phyloP scores from a whole-genome alignment of 2,888 invertebrate species.

The Zele albiditarsus region DNA sequence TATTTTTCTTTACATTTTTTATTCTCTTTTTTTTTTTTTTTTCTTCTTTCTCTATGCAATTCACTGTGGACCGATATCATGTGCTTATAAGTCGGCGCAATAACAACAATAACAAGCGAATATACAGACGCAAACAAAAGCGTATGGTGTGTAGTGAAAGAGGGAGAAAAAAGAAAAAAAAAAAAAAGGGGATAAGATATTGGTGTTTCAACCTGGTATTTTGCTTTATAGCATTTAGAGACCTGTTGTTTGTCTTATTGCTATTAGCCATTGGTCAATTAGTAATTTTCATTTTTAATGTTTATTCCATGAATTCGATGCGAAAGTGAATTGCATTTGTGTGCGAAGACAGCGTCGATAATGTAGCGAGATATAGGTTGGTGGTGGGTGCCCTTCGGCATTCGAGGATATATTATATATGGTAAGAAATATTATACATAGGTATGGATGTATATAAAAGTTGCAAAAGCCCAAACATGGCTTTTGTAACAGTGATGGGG shows the following conservation, averaged over 20 bases:
- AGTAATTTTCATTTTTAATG: slow-evolving; percentile 72
- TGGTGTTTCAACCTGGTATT: slow-evolving; percentile 66
- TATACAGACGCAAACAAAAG: neutral
- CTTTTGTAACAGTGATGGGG: slow-evolving; percentile 20
- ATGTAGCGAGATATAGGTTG: neutral
- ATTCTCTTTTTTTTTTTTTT: neutral
- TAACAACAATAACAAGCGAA: neutral
- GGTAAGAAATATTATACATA: slow-evolving; percentile 26
- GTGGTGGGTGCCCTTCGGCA: slow-evolving; percentile 43
- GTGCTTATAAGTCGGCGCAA: slow-evolving; percentile 43
- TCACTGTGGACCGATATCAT: slow-evolving; percentile 37
- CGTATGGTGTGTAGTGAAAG: slow-evolving; percentile 21
- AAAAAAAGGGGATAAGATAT: slow-evolving; percentile 38
- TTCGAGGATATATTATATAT: slow-evolving; percentile 47
- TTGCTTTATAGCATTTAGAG: slow-evolving; percentile 71
- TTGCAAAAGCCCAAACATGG: slow-evolving; percentile 27
- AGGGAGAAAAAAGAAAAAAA: slow-evolving; percentile 31
- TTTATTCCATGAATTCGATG: slow-evolving; percentile 67
- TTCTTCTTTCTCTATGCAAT: slow-evolving; percentile 29
- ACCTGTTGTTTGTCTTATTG: slow-evolving; percentile 71
- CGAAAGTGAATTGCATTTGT: slow-evolving; percentile 6
- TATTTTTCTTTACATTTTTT: neutral
- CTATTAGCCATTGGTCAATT: slow-evolving; percentile 70
- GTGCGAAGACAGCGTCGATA: neutral
- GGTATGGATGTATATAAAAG: slow-evolving; percentile 6